A percentile compares a stretch with the other conserved stretches of the same genome.
phyloP scores from a whole-genome alignment of 2,888 invertebrate genomes.

The Drosophila maculinotata region DNA sequence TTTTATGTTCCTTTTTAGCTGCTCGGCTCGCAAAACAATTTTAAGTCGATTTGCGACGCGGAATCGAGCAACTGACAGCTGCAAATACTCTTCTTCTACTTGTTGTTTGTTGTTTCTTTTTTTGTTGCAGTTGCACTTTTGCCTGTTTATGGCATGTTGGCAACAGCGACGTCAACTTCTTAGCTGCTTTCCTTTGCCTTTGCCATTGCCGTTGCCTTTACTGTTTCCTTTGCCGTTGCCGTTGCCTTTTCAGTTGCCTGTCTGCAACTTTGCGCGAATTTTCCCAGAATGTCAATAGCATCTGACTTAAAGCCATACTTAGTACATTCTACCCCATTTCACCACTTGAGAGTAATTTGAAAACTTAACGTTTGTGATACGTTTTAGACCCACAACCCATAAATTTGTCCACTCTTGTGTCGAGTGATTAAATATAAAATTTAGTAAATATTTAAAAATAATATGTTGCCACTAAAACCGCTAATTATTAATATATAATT shows the following conservation, averaged over 20 bases:
- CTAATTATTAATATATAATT: background rate
- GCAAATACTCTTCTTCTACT: slow-evolving; percentile 6
- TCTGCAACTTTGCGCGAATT: slow-evolving; percentile 16
- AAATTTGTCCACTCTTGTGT: too few species aligned
- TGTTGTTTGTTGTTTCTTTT: slow-evolving; percentile 12
- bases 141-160: slow-evolving; percentile 46
- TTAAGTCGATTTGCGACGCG: slow-evolving; percentile 71
- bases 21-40: slow-evolving; percentile 72
- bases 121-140: slow-evolving; percentile 46
- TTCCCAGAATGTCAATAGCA: slow-evolving; percentile 23
- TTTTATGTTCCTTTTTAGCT: too few species aligned
- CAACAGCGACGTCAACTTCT: slow-evolving; percentile 32
- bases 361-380: too few species aligned
- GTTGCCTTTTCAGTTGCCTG: slow-evolving; percentile 6
- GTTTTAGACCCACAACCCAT: too few species aligned
- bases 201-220: background rate
- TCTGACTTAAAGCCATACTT: background rate
- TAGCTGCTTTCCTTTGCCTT: slow-evolving; percentile 22
- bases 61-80: slow-evolving; percentile 40
- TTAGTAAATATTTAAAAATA: too few species aligned
- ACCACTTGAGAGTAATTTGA: background rate
- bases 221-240: background rate
- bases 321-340: background rate
- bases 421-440: too few species aligned
- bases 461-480: too few species aligned